phyloP scores from a whole-genome alignment of 2,113 vertebrate species.

The Rhabdomys dilectus region DNA sequence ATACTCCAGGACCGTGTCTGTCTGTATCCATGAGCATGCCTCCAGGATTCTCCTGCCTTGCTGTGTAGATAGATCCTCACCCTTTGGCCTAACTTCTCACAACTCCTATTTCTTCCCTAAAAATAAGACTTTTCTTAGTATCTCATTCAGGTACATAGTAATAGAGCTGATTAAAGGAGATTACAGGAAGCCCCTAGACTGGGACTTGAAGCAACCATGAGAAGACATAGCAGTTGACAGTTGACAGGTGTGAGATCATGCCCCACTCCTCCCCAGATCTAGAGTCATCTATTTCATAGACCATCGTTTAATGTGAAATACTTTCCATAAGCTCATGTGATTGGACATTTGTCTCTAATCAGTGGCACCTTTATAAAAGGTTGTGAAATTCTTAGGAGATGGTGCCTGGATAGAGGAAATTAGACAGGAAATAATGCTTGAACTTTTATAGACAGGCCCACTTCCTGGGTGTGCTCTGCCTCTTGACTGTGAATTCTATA shows the following conservation, averaged over 20 bases:
- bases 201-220: background rate
- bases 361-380: background rate
- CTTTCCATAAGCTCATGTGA: background rate
- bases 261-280: background rate
- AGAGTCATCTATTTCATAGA: background rate
- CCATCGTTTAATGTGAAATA: background rate
- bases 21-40: background rate
- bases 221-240: background rate
- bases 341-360: background rate
- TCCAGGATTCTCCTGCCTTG: background rate
- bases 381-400: background rate
- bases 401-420: background rate
- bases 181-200: background rate
- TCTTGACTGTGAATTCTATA: background rate
- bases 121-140: conserved; percentile 17
- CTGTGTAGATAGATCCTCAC: background rate
- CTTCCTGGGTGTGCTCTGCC: background rate
- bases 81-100: background rate
- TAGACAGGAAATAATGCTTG: background rate
- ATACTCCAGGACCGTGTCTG: background rate
- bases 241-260: background rate
- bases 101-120: background rate
- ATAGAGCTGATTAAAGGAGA: background rate
- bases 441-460: background rate
- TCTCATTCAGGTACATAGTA: background rate